Evolutionary conservation across 1,140 invertebrate species (phyloP).

Genomic region (Orchestia grillus): DNA sequence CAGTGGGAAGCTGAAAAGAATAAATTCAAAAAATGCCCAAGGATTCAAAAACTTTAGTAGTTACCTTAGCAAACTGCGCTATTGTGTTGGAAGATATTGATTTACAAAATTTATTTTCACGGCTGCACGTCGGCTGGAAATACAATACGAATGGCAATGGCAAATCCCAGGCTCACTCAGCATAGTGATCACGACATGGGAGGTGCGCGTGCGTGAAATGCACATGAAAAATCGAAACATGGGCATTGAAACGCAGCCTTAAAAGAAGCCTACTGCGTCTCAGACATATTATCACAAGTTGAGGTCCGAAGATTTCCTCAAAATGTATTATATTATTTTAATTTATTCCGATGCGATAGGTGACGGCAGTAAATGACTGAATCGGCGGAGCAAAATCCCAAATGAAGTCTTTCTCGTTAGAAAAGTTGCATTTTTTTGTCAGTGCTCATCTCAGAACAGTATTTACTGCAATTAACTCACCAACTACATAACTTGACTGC

Average conservation of each 20-base stretch:
- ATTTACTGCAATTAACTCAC: not conserved
- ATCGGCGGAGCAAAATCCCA: not conserved
- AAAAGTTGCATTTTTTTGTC: not conserved
- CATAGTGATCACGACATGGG: no score
- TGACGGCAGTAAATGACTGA: not conserved
- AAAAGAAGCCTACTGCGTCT: not conserved
- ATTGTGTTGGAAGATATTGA: no score
- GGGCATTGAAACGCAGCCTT: not conserved
- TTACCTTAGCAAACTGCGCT: no score
- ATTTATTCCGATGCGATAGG: not conserved
- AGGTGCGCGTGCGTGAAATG: no score
- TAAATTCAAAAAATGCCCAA: no score
- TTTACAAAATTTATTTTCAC: no score
- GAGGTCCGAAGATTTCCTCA: not conserved
- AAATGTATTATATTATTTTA: not conserved
- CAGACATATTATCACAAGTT: not conserved
- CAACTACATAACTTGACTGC: not conserved
- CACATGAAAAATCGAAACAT: no score
- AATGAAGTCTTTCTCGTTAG: not conserved
- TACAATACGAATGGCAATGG: no score
- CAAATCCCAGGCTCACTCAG: no score
- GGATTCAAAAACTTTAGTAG: no score
- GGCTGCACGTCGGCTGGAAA: no score
- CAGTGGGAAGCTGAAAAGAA: no score
- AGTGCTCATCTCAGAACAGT: not conserved